Base-by-base conservation (phyloP, 2,888 invertebrate species). In the Meteorus cinctellus region DNA sequence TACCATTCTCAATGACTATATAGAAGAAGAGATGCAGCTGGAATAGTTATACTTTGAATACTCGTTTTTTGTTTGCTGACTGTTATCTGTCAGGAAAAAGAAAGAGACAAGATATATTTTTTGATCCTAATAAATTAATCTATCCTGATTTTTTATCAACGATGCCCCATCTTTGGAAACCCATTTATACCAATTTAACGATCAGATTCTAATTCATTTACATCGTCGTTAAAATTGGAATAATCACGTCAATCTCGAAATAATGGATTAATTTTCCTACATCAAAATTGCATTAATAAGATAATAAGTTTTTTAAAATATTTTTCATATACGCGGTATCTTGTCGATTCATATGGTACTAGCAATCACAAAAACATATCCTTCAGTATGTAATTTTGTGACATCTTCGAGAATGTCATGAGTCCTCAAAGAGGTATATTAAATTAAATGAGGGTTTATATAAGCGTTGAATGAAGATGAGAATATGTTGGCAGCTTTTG, bases 91-190 rank as follows among this genome's bases (percentile, higher is more conserved):
- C 41, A 71, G 76, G 63, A 75, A 77, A 77, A 76, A 70, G 68
- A 48, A 73, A 63, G 31, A 60, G 70, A 71, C 75, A 79, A 77
- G 73, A 73, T 59, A 76, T 71, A 72, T 65, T 48, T 41, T 62
- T 48, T 75, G 78, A 76, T 78, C 78, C 78, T 78, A 77, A 81
- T 81, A 79, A 81, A 73, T 81, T 78, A 78, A 60, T 72, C 45
- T 73, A 19, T 62, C 51, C 69, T 34, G 65, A 16, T 76, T 75
- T 45, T 63, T 72, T 65, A 78, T 78, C 75, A 75, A 45, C 67
- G 62, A 34, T 19, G 76, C n/a, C 65, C 36, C 74, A 70, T 70
- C 74, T 67, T 45, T 24, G 59, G n/a, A 67, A 60, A 72, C 45
- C 41, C 69, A 4, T 63, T 62, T 24, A 72, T 72, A 66, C 31